Percentiles rank a stretch among this genome's conserved stretches.
These are phyloP conservation scores for Diaperis boleti DNA, from an alignment of 2,888 invertebrate genomes.

Conservation along the genomic window DNA sequence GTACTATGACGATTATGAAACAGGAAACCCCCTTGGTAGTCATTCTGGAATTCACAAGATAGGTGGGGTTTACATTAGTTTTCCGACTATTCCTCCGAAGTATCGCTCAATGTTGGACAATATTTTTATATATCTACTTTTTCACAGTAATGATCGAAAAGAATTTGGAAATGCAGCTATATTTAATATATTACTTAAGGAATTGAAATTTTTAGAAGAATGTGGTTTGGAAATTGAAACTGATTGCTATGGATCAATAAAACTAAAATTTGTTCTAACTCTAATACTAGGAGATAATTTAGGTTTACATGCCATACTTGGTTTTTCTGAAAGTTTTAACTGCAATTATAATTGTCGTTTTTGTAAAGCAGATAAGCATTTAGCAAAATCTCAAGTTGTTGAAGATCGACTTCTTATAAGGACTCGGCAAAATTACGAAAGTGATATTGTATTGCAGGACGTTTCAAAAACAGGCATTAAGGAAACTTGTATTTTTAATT, in stretches of 20 bases:
- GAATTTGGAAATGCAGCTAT: constrained; percentile 10
- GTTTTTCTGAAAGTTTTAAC: no score
- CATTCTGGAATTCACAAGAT: no score
- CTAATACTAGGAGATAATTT: no score
- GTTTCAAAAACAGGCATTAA: no score
- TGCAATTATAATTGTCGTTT: no score
- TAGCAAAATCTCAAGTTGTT: not conserved
- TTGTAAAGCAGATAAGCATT: no score
- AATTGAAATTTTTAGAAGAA: constrained; percentile 7
- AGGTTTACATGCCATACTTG: no score
- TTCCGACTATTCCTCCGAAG: constrained; percentile 5
- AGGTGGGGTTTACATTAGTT: no score
- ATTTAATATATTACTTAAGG: not conserved
- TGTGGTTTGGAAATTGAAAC: not conserved
- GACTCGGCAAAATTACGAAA: no score
- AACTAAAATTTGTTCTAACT: not conserved
- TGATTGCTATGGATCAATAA: not conserved
- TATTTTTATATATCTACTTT: constrained; percentile 13
- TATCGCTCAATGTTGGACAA: constrained; percentile 1
- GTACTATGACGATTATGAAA: constrained; percentile 17
- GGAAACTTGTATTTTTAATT: constrained; percentile 1
- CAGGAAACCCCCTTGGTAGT: constrained; percentile 8
- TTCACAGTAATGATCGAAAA: constrained; percentile 8
- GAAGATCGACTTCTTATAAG: not conserved
- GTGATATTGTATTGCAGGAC: no score